Evolutionary conservation across 2,888 invertebrate species (phyloP).

Genomic region (Ichneumon xanthorius): DNA sequence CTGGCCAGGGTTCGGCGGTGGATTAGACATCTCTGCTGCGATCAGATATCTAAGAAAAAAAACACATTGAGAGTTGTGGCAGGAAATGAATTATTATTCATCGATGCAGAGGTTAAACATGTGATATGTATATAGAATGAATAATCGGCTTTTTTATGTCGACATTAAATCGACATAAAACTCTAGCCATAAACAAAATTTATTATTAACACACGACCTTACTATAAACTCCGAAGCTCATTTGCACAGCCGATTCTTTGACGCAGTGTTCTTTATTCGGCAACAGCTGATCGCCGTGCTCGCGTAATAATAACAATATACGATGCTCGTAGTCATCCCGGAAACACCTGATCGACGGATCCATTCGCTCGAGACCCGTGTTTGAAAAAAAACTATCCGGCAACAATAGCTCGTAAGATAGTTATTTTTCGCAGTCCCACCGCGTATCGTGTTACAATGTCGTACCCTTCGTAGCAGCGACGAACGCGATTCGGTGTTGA

Average conservation of each 20-base stretch:
- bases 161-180: neutral
- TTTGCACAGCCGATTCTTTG: slow-evolving; percentile 21
- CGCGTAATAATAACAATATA: slow-evolving; percentile 44
- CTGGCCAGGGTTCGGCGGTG: slow-evolving; percentile 69
- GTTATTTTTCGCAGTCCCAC: neutral
- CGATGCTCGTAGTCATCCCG: neutral
- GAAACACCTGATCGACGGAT: slow-evolving; percentile 49
- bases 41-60: slow-evolving; percentile 11
- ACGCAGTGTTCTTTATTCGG: slow-evolving; percentile 21
- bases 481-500: neutral
- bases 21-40: slow-evolving; percentile 71
- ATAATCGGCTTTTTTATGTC: neutral
- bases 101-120: slow-evolving; percentile 31
- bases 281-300: slow-evolving; percentile 31
- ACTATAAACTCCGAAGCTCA: slow-evolving; percentile 11
- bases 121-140: neutral
- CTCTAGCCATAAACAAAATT: neutral
- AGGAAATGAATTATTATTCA: neutral
- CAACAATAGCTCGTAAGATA: neutral
- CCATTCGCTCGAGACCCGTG: neutral
- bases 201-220: neutral
- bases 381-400: neutral
- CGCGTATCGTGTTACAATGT: neutral
- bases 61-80: neutral
- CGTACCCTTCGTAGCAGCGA: neutral